These are phyloP conservation scores for Caenorhabditis zanzibari DNA, from an alignment of 2,888 invertebrate species.

Conservation along the genomic window DNA sequence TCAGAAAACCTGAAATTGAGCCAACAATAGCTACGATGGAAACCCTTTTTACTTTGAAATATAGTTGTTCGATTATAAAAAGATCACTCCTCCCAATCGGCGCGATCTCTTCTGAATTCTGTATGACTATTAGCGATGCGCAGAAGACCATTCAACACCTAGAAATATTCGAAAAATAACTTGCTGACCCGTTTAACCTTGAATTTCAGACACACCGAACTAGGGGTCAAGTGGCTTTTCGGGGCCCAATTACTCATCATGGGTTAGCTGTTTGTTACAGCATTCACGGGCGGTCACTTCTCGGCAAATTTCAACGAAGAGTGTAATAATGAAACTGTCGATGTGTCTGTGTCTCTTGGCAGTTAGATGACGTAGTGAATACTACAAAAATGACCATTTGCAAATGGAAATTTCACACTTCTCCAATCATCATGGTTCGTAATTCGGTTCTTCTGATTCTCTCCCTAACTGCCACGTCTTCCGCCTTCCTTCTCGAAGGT, in stretches of 20 bases:
- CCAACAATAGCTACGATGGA: no score
- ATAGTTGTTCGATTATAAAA: no score
- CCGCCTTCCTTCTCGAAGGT: constrained; percentile 64
- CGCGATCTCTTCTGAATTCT: constrained; percentile 5
- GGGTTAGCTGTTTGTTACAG: constrained; percentile 43
- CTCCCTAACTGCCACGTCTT: constrained; percentile 39
- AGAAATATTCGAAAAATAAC: constrained; percentile 18
- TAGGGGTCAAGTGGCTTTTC: constrained; percentile 57
- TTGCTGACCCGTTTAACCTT: constrained; percentile 44
- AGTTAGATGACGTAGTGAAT: background rate
- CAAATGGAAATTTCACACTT: constrained; percentile 47
- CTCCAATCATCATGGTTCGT: constrained; percentile 30
- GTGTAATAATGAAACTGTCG: constrained; percentile 55
- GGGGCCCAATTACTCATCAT: constrained; percentile 47
- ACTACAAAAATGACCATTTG: constrained; percentile 52
- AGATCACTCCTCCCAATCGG: no score
- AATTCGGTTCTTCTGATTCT: constrained; percentile 45
- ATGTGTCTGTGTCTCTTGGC: constrained; percentile 28
- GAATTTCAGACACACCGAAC: constrained; percentile 47
- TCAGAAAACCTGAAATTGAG: no score
- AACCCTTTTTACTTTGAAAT: no score
- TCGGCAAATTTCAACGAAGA: constrained; percentile 49
- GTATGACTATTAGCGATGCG: background rate
- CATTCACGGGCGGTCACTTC: constrained; percentile 48
- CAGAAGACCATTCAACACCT: background rate